phyloP scores from a whole-genome alignment of 1,140 invertebrate species.

The Nasonia giraulti region DNA sequence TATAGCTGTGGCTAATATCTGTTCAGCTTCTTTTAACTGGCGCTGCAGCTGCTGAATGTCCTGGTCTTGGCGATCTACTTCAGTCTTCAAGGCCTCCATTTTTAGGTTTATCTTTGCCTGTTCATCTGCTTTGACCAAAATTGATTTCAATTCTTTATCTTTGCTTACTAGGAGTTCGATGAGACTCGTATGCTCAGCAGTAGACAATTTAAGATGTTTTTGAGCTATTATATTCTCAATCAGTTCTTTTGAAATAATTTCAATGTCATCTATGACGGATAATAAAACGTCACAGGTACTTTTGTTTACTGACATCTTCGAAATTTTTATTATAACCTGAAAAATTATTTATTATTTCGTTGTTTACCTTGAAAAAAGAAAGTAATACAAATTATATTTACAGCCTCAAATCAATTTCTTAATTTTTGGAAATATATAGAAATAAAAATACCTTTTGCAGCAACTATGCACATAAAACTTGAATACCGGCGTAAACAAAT shows the following conservation, averaged over 20 bases:
- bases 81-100: slow-evolving; percentile 90
- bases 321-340: neutral
- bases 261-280: slow-evolving; percentile 90
- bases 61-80: slow-evolving; percentile 94
- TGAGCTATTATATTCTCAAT: slow-evolving; percentile 93
- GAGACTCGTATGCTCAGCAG: slow-evolving; percentile 86
- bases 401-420: too few species aligned
- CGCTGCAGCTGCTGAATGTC: slow-evolving; percentile 94
- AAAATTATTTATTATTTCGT: neutral
- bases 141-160: slow-evolving; percentile 92
- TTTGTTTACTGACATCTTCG: slow-evolving; percentile 81
- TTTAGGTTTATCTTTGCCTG: slow-evolving; percentile 95
- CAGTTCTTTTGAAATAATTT: slow-evolving; percentile 93
- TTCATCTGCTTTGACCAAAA: slow-evolving; percentile 89
- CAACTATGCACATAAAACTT: too few species aligned
- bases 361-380: too few species aligned
- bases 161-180: slow-evolving; percentile 92
- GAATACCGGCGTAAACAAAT: too few species aligned
- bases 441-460: too few species aligned
- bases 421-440: too few species aligned
- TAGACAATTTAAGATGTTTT: slow-evolving; percentile 88
- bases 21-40: slow-evolving; percentile 96
- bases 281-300: slow-evolving; percentile 91
- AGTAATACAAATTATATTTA: too few species aligned
- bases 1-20: slow-evolving; percentile 94